A percentile compares a stretch with the other conserved stretches of the same genome.
These are phyloP conservation scores for Phaenicophaeus curvirostris DNA, from an alignment of 2,797 vertebrate genomes.

Conservation along the genomic window DNA sequence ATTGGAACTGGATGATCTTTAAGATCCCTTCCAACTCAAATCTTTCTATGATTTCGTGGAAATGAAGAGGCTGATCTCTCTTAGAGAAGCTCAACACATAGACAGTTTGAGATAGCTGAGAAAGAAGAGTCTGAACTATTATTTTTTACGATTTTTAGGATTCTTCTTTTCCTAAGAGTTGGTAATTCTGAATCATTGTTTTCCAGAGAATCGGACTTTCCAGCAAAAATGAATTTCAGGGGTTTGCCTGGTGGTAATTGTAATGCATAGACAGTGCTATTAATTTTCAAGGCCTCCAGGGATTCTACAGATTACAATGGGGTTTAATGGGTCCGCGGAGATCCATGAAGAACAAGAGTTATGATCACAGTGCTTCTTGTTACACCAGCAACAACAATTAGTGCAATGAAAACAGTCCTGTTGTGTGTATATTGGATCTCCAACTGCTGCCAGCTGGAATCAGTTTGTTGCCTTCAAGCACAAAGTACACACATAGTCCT, in stretches of 20 bases:
- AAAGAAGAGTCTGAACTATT: neutral
- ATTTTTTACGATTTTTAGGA: neutral
- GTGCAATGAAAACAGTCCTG: neutral
- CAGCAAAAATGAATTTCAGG: neutral
- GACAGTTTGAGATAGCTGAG: neutral
- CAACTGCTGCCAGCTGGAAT: neutral
- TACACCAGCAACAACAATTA: slow-evolving; percentile 13
- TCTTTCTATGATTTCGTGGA: too few relatives aligned
- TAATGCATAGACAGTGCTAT: neutral
- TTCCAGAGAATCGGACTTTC: neutral
- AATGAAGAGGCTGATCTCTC: neutral
- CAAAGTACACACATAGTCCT: neutral
- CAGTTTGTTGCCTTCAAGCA: neutral
- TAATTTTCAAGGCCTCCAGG: neutral
- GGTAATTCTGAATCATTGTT: neutral
- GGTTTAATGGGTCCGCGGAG: neutral
- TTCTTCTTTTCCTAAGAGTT: neutral
- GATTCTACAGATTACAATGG: neutral
- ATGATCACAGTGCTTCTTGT: neutral
- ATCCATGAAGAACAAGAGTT: slow-evolving; percentile 3
- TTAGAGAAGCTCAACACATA: neutral
- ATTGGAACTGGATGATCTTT: too few relatives aligned
- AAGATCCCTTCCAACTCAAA: too few relatives aligned
- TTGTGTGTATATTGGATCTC: neutral
- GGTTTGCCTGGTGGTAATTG: neutral